These are phyloP conservation scores for Amia ocellicauda DNA, from an alignment of 2,113 vertebrate species.

Conservation along the genomic window DNA sequence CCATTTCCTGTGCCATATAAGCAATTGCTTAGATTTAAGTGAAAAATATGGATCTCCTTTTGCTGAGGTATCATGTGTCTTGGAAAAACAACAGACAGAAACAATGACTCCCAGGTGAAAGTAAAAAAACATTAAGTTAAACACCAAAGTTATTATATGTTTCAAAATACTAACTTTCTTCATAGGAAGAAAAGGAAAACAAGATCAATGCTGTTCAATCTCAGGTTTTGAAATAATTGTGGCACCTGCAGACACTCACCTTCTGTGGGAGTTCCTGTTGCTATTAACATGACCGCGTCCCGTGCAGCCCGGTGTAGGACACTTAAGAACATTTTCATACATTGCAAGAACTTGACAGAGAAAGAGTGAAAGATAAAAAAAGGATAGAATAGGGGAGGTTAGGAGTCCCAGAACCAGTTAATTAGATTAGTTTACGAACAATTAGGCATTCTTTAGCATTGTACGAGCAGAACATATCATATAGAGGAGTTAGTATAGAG, in stretches of 20 bases:
- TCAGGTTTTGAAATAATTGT: conserved; percentile 9
- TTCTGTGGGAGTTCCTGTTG: conserved; percentile 99
- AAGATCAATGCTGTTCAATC: too few species aligned
- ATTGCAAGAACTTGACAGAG: conserved; percentile 98
- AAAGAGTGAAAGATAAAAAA: conserved; percentile 78
- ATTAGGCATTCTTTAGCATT: conserved; percentile 59
- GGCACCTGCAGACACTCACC: conserved; percentile 74
- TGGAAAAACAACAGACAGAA: too few species aligned
- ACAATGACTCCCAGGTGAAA: too few species aligned
- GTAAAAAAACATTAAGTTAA: too few species aligned
- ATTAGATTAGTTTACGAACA: conserved; percentile 61
- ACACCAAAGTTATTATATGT: too few species aligned
- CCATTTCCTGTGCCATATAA: too few species aligned
- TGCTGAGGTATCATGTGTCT: too few species aligned
- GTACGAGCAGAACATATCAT: conserved; percentile 21
- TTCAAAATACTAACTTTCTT: too few species aligned
- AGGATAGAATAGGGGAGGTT: conserved; percentile 72
- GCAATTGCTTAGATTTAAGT: too few species aligned
- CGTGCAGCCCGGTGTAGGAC: conserved; percentile 99
- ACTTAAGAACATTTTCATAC: conserved; percentile 99
- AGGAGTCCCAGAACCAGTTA: conserved; percentile 65
- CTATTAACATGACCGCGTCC: conserved; percentile 99
- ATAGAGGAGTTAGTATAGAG: background rate
- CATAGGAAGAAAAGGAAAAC: too few species aligned
- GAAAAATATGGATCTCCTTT: too few species aligned